Evolutionary conservation across 2,888 invertebrate genomes (phyloP), one percentile per base, ranked within the genome.

Genomic region (Uloborus plumipes): DNA sequence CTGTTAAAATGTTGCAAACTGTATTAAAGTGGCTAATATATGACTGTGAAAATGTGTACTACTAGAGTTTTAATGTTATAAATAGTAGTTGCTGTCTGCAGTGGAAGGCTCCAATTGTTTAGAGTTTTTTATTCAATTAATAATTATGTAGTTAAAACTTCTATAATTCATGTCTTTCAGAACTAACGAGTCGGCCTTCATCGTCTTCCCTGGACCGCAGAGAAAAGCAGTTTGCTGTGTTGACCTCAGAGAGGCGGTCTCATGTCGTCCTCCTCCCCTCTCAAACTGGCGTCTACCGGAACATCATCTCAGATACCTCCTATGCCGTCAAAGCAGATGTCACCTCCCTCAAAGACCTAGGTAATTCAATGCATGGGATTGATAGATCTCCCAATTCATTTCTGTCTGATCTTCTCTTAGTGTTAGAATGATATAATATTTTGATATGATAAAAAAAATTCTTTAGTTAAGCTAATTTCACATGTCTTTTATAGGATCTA

Each of bases 281-380:
- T 87, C 98, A 98, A 90, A 95, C 95, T 89, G 97, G 96, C 91
- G 93, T 84, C 16, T 97, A 96, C 91, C 93, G 96, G 87, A 94
- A 95, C 90, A 96, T 97, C 90, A 92, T 98, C 87, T 89, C 90
- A 14, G 97, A 98, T 88, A 93, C 94, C 13, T 95, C 97, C 90
- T 96, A 96, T 90, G 96, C 98, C 85, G 95, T 97, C 86, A 95
- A 95, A 90, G 95, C 97, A 81, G 97, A 97, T 90, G 94, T 97
- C 88, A 94, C 89, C 31, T 93, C 94, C 88, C 91, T 98, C 88
- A 95, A 94, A 94, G 89, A 88, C 62, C 71, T 84, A 77, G 96
- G 95, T 96, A 89, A 86, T 85, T 74, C 18, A 20, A 16, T 65
- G 15, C 6, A 51, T 39, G 11, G 39, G 11, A 39, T 39, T 7